These are phyloP conservation scores for Spatulosminthurus flaviceps DNA, from an alignment of 2,888 invertebrate genomes.

Conservation along the genomic window DNA sequence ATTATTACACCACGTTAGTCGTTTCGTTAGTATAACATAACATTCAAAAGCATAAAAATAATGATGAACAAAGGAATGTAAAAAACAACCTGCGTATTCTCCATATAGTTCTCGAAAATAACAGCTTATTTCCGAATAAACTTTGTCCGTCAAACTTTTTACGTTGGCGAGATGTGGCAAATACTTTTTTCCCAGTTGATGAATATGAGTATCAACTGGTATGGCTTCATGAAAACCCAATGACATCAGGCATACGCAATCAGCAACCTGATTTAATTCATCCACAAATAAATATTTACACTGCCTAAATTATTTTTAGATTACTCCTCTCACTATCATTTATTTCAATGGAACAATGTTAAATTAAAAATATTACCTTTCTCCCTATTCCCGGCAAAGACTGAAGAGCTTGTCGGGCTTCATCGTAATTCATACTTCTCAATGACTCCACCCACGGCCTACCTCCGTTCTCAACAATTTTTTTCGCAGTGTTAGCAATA, in stretches of 20 bases:
- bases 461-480: conserved; percentile 77
- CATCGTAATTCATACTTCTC: conserved; percentile 74
- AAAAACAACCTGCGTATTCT: conserved; percentile 73
- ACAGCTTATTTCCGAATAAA: conserved; percentile 86
- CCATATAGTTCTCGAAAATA: conserved; percentile 84
- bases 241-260: conserved; percentile 98
- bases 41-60: background rate
- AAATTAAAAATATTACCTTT: too few relatives aligned
- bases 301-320: too few relatives aligned
- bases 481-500: conserved; percentile 78
- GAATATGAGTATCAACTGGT: conserved; percentile 86
- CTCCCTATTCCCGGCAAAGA: conserved; percentile 89
- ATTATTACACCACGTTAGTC: too few relatives aligned
- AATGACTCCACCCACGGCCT: conserved; percentile 78
- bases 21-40: too few relatives aligned
- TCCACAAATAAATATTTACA: too few relatives aligned
- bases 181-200: conserved; percentile 86
- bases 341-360: too few relatives aligned
- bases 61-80: background rate
- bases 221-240: conserved; percentile 76
- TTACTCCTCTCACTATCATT: too few relatives aligned
- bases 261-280: conserved; percentile 78
- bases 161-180: conserved; percentile 77
- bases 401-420: conserved; percentile 79
- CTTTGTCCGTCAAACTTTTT: conserved; percentile 82